phyloP scores from a whole-genome alignment of 2,113 vertebrate species.

The Datnioides undecimradiatus region DNA sequence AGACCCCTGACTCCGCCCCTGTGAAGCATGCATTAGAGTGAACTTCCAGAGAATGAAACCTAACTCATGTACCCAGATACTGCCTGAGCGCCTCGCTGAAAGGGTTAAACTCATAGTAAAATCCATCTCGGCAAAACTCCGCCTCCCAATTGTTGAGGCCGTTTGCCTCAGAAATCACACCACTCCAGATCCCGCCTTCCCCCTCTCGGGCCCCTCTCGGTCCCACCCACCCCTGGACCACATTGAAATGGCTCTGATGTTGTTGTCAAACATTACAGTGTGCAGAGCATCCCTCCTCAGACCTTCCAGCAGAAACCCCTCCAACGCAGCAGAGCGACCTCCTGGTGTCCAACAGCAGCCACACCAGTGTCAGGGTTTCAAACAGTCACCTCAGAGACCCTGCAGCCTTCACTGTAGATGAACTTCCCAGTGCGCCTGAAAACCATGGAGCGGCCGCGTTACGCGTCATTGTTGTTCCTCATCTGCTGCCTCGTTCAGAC shows the following conservation, averaged over 20 bases:
- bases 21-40: neutral
- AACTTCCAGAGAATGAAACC: neutral
- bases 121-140: conserved; percentile 45
- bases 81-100: conserved; percentile 35
- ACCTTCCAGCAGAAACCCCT: conserved; percentile 29
- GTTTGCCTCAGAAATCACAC: conserved; percentile 81
- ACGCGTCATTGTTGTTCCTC: conserved; percentile 56
- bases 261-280: conserved; percentile 74
- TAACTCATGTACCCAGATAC: neutral
- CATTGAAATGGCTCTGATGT: conserved; percentile 80
- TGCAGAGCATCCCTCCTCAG: conserved; percentile 45
- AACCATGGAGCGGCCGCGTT: conserved; percentile 53
- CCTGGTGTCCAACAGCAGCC: neutral
- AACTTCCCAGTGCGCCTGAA: conserved; percentile 26
- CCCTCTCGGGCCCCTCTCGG: conserved; percentile 45
- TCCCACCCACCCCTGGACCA: conserved; percentile 73
- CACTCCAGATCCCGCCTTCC: conserved; percentile 73
- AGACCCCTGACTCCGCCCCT: neutral
- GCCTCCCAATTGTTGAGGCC: conserved; percentile 67
- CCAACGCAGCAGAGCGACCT: neutral
- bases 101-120: conserved; percentile 72
- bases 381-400: neutral
- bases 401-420: neutral
- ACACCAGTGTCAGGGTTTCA: neutral
- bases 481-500: conserved; percentile 51